Percentiles rank a stretch among this genome's conserved stretches.
Conservation (phyloP, 2,888 invertebrate species). For the Andricus curvator region DNA sequence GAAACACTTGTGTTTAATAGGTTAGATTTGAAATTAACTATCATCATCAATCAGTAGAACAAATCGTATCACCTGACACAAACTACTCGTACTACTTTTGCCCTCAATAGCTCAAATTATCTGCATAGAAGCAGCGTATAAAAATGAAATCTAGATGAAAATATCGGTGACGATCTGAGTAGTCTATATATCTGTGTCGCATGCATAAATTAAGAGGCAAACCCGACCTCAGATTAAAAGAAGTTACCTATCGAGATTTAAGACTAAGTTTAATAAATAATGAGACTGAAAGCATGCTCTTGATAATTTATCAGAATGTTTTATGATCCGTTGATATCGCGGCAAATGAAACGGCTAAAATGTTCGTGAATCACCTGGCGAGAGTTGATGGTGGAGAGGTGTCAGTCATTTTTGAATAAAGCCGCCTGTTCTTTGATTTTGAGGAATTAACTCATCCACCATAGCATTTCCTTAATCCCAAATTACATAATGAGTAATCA, state of each 20-base stretch:
- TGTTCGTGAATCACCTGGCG: conserved; percentile 67
- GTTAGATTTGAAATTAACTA: conserved; percentile 2
- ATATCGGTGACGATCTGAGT: conserved; percentile 25
- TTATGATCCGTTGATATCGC: background rate
- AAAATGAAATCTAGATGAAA: background rate
- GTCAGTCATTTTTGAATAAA: conserved; percentile 73
- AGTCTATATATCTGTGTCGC: conserved; percentile 1
- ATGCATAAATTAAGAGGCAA: conserved; percentile 27
- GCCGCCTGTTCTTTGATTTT: conserved; percentile 67
- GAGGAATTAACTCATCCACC: conserved; percentile 68
- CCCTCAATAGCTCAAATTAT: background rate
- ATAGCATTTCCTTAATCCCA: conserved; percentile 68
- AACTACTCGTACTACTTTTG: background rate
- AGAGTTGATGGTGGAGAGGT: conserved; percentile 68
- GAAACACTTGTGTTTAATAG: background rate
- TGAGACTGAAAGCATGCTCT: background rate
- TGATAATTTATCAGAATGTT: background rate
- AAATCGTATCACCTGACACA: background rate
- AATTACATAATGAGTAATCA: conserved; percentile 41
- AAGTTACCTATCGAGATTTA: background rate
- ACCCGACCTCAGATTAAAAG: conserved; percentile 10
- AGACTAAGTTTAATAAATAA: background rate
- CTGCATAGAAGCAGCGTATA: background rate
- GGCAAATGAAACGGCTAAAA: background rate
- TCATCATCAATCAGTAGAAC: conserved; percentile 7